Percentiles rank a stretch among this genome's conserved stretches.
Conservation (phyloP, 1,140 invertebrate genomes). For the Sesamia nonagrioides region DNA sequence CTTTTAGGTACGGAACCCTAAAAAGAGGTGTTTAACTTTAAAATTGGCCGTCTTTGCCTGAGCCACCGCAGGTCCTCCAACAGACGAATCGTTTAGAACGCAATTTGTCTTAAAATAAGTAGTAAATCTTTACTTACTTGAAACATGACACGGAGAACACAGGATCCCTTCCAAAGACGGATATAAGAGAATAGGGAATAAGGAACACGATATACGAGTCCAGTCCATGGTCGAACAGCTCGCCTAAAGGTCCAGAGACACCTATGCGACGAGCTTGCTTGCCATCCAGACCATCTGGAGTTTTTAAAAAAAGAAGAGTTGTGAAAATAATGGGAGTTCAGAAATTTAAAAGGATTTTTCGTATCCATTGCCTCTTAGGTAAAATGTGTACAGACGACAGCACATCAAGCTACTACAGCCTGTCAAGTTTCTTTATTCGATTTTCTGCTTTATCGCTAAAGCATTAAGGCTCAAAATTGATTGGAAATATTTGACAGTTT, state of each 20-base stretch:
- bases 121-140: conserved; percentile 71
- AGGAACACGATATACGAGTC: conserved; percentile 98
- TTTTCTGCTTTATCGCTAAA: too few relatives aligned
- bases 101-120: not conserved
- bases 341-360: too few relatives aligned
- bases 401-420: too few relatives aligned
- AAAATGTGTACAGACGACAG: too few relatives aligned
- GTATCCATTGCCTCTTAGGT: not conserved
- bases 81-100: not conserved
- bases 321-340: too few relatives aligned
- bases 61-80: too few relatives aligned
- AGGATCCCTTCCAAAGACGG: conserved; percentile 94
- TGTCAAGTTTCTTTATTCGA: too few relatives aligned
- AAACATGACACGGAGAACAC: conserved; percentile 89
- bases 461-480: too few relatives aligned
- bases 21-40: too few relatives aligned
- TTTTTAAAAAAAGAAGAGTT: not conserved
- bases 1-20: too few relatives aligned
- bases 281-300: conserved; percentile 98
- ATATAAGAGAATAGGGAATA: conserved; percentile 96
- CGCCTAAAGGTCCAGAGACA: conserved; percentile 97
- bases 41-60: too few relatives aligned
- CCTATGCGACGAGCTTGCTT: conserved; percentile 98
- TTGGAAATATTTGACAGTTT: too few relatives aligned
- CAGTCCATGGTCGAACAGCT: conserved; percentile 99